Evolutionary conservation across 2,113 vertebrate genomes (phyloP).

Genomic region (Tachysurus vachellii): DNA sequence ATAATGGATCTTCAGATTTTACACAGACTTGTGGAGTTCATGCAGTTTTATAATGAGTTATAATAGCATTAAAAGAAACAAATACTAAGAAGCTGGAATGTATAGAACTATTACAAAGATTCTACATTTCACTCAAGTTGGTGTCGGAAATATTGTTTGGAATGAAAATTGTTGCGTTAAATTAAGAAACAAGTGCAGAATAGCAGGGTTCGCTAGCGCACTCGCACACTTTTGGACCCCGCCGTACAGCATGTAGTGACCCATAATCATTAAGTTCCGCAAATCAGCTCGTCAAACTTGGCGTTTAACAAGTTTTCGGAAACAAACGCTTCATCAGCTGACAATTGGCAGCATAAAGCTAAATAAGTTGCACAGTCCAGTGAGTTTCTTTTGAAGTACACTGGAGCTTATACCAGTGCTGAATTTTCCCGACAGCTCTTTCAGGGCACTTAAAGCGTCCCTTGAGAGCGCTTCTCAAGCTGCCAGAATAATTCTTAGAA

Average conservation of each 20-base stretch:
- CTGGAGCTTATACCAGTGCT: constrained; percentile 41
- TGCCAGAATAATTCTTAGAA: constrained; percentile 49
- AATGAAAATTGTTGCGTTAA: not conserved
- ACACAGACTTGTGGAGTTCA: not conserved
- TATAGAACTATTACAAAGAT: not conserved
- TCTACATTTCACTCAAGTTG: no score
- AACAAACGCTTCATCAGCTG: constrained; percentile 19
- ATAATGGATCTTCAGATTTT: not conserved
- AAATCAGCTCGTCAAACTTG: not conserved
- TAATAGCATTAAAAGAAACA: not conserved
- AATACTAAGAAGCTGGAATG: not conserved
- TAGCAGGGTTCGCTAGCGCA: not conserved
- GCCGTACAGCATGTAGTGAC: not conserved
- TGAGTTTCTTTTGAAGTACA: constrained; percentile 29
- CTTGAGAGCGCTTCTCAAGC: constrained; percentile 31
- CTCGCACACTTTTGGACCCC: not conserved
- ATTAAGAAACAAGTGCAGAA: not conserved
- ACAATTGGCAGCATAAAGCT: constrained; percentile 27
- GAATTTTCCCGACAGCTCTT: constrained; percentile 43
- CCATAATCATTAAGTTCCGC: not conserved
- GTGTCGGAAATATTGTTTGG: not conserved
- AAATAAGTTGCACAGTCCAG: constrained; percentile 45
- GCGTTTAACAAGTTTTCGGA: not conserved
- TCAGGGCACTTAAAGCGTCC: constrained; percentile 49
- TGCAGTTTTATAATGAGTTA: not conserved